Evolutionary conservation across 2,113 vertebrate genomes (phyloP).

Genomic region (Pleuronectes platessa): DNA sequence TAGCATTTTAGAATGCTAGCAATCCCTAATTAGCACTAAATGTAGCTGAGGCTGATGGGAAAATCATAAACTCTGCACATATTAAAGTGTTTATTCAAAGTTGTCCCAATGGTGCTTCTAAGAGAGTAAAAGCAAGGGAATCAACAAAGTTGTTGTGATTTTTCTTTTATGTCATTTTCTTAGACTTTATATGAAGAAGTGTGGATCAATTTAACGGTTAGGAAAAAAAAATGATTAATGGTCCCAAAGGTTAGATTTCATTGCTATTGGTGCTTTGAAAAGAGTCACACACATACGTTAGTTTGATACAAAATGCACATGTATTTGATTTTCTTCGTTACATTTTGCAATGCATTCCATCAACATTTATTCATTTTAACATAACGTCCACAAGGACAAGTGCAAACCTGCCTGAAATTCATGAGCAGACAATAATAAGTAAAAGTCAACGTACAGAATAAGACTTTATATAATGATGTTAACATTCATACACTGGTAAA

Average conservation of each 20-base stretch:
- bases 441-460: conserved; percentile 70
- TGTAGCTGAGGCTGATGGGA: too few species aligned
- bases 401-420: conserved; percentile 80
- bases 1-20: too few species aligned
- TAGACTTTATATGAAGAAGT: too few species aligned
- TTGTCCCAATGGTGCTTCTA: too few species aligned
- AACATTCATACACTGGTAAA: conserved; percentile 67
- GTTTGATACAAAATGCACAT: conserved; percentile 72
- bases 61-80: too few species aligned
- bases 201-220: neutral
- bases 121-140: too few species aligned
- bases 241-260: neutral
- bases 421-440: conserved; percentile 64
- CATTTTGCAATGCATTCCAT: conserved; percentile 76
- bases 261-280: neutral
- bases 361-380: conserved; percentile 74
- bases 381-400: conserved; percentile 76
- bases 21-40: too few species aligned
- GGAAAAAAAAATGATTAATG: neutral
- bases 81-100: too few species aligned
- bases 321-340: conserved; percentile 71
- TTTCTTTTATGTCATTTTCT: too few species aligned
- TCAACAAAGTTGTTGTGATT: too few species aligned
- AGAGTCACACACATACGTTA: neutral
- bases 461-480: conserved; percentile 58